Base-by-base conservation (phyloP, 1,140 invertebrate genomes). In the Drosophila nannoptera region DNA sequence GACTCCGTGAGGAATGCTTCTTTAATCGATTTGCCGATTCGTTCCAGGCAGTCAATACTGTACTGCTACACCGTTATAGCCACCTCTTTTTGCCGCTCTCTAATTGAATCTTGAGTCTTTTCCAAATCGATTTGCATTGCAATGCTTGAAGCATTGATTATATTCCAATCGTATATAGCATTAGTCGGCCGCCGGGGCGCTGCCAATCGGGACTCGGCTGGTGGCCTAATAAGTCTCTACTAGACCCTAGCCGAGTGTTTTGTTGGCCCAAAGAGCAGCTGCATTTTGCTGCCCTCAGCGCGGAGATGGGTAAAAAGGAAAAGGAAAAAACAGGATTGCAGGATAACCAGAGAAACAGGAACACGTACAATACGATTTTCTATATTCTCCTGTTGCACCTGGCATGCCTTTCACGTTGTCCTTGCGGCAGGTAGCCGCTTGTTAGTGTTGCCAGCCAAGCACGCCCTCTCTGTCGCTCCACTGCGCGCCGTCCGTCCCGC, bases 381-480 rank as follows among this genome's bases (percentile, higher is more conserved):
- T 33, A 62, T 48, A 75, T 75, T 46, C 49, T 58, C 62, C 62
- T 45, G 58, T 54, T 42, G 80, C 80, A 84, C 81, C 80, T 84
- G 80, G 81, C 66, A 38, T 42, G 55, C 49, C 33, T 46, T 46
- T 45, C 35, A 60, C 59, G 63, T 83, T 78, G 62, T 83, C 58
- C 77, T 50, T 49, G 12, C 56, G 16, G 74, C 74, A 76, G 74
- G 74, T 76, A 70, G 60, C 22, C 22, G 22, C 22, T 22, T 22
- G 22, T 22, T 22, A 22, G 22, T 22, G 22, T 22, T 22, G 22
- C 22, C 22, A 22, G 22, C 22, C 3, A 22, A 22, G 22, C 22
- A 52, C 8, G 33, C 52, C 5, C 11, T 36, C 11, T 48, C 50
- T 6, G 7, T 22, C 45, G 43, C 59, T 29, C 22, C 40, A 22